Percentiles rank a stretch among this genome's conserved stretches.
phyloP scores from a whole-genome alignment of 2,888 invertebrate species.

The Dasypolia templi region DNA sequence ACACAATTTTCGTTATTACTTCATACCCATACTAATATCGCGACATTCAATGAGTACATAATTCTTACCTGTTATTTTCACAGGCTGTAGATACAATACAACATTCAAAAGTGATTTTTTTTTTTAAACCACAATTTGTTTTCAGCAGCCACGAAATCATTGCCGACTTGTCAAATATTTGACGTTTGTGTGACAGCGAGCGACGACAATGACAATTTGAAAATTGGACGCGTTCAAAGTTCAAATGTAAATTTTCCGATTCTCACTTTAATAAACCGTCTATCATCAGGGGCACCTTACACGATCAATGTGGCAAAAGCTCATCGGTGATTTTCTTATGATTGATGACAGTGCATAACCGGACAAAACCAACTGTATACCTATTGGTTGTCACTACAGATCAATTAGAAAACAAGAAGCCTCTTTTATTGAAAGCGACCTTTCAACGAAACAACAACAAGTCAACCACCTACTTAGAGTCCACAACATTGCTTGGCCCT shows the following conservation, averaged over 20 bases:
- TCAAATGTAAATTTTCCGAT: conserved; percentile 12
- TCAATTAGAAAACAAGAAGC: too few species aligned
- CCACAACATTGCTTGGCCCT: too few species aligned
- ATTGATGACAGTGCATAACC: neutral
- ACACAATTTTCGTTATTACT: neutral
- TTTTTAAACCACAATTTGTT: conserved; percentile 61
- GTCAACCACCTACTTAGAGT: too few species aligned
- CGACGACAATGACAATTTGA: conserved; percentile 48
- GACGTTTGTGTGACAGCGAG: conserved; percentile 4
- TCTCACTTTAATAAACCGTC: neutral
- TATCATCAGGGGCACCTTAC: neutral
- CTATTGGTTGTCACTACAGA: too few species aligned
- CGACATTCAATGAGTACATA: neutral
- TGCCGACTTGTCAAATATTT: conserved; percentile 70
- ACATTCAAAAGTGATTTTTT: conserved; percentile 40
- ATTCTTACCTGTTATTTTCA: conserved; percentile 50
- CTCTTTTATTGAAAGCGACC: too few species aligned
- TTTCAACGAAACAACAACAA: too few species aligned
- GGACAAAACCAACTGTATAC: too few species aligned
- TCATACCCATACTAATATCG: neutral
- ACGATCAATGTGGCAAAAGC: neutral
- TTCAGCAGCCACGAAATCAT: conserved; percentile 79
- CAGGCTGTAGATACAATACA: conserved; percentile 23
- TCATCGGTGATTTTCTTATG: neutral
- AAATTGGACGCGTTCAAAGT: conserved; percentile 37